Evolutionary conservation across 2,888 invertebrate genomes (phyloP).

Genomic region (Gerosis bhagava): DNA sequence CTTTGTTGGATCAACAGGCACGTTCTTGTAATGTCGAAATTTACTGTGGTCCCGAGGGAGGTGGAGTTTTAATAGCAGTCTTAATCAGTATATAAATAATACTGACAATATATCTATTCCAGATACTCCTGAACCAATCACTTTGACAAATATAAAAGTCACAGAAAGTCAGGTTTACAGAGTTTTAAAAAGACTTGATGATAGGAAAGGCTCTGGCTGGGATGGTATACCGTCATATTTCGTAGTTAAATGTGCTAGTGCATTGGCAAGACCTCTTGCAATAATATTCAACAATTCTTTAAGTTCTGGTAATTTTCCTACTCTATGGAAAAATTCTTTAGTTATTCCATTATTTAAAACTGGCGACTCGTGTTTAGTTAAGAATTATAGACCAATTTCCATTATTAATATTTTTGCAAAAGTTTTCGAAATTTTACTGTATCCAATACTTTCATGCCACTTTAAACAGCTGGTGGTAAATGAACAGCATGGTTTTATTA

Average conservation of each 20-base stretch:
- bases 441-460: slow-evolving; percentile 20
- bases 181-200: slow-evolving; percentile 13
- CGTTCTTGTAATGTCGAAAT: too few relatives aligned
- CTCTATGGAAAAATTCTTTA: too few relatives aligned
- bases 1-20: too few relatives aligned
- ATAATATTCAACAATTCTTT: slow-evolving; percentile 3
- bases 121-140: not conserved
- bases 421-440: slow-evolving; percentile 27
- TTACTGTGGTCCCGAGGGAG: too few relatives aligned
- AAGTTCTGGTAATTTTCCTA: too few relatives aligned
- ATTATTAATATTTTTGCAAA: slow-evolving; percentile 11
- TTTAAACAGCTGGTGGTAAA: slow-evolving; percentile 15
- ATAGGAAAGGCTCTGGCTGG: slow-evolving; percentile 21
- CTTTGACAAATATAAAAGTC: not conserved
- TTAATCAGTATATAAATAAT: too few relatives aligned
- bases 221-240: slow-evolving; percentile 24
- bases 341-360: too few relatives aligned
- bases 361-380: too few relatives aligned
- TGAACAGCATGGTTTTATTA: slow-evolving; percentile 33
- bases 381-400: too few relatives aligned
- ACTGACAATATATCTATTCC: too few relatives aligned
- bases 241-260: slow-evolving; percentile 11
- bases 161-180: not conserved
- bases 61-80: too few relatives aligned
- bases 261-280: slow-evolving; percentile 7